Base-by-base conservation (phyloP, 2,888 invertebrate species). In the Paralinhomoeus sp. region DNA sequence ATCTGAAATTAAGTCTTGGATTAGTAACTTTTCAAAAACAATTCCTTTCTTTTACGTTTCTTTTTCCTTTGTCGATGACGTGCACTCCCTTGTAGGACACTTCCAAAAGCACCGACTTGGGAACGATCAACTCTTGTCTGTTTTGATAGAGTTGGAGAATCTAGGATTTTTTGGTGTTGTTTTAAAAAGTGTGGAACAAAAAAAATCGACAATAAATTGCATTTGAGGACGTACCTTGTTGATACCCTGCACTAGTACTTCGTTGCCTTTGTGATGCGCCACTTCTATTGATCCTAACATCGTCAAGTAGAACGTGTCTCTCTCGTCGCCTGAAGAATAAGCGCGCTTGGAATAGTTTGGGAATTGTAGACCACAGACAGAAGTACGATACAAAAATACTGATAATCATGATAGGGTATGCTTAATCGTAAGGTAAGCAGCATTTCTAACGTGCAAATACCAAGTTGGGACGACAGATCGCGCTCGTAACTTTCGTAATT, bases 221-320 rank as follows among this genome's bases (percentile, higher is more conserved):
- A 12, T 7, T 9, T n/a, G 7, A n/a, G 18, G 12, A 15, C 7
- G 18, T n/a, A 59, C 60, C 44, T 61, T 61, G 42, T 62, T 60
- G 51, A 61, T 67, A 15, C 67, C 68, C 47, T 68, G 67, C 44
- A 63, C 60, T n/a, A 69, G 54, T 2, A 89, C 85, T 9, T 83
- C 78, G 23, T 87, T 89, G n/a, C 93, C 91, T 68, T 91, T 91
- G 66, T 91, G 89, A 53, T 82, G 80, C 52, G 80, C 69, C 0
- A 91, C 91, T 66, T 93, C 91, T 42, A 93, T 82, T 1, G 89
- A 89, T 1, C 91, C 93, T 62, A 93, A 73, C 65, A 89, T 91
- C 58, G 84, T 82, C 58, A 93, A 69, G 41, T 58, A 62, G 48
- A 61, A 61, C 1, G 59, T 61, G 50, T 61, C 64, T 40, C 61